Conservation (phyloP, 2,113 vertebrate genomes). For the Tyrannus savana region DNA sequence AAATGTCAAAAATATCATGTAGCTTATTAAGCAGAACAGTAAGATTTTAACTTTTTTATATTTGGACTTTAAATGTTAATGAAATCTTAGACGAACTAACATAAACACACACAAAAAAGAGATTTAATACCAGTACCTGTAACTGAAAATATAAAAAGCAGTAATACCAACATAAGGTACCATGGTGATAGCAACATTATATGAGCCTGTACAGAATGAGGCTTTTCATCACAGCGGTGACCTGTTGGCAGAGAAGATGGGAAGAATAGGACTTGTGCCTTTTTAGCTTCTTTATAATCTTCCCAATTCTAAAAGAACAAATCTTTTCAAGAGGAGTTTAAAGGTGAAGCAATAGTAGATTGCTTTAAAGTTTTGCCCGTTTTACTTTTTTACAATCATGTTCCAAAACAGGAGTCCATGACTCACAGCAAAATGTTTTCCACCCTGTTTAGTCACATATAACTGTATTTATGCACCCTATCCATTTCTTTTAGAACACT, state of each 20-base stretch:
- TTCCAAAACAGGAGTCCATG: not conserved
- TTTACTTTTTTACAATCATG: not conserved
- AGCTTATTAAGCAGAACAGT: not conserved
- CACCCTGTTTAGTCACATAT: not conserved
- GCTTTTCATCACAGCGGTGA: not conserved
- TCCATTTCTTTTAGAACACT: not conserved
- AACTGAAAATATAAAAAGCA: not conserved
- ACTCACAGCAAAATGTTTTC: not conserved
- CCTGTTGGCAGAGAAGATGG: not conserved
- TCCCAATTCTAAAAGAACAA: not conserved
- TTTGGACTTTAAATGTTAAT: not conserved
- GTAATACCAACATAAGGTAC: not conserved
- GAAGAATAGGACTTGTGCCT: not conserved
- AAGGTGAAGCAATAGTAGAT: not conserved
- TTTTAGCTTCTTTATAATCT: not conserved
- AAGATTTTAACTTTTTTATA: not conserved
- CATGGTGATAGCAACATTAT: not conserved
- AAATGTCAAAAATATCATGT: not conserved
- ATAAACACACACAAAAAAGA: not conserved
- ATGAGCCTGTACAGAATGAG: not conserved
- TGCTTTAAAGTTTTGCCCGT: not conserved
- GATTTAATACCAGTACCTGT: not conserved
- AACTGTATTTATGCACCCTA: accelerated
- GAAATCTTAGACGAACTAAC: not conserved
- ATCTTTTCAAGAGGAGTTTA: not conserved